These are phyloP conservation scores for Vulpes ferrilata DNA, from an alignment of 2,113 vertebrate species.

Conservation along the genomic window DNA sequence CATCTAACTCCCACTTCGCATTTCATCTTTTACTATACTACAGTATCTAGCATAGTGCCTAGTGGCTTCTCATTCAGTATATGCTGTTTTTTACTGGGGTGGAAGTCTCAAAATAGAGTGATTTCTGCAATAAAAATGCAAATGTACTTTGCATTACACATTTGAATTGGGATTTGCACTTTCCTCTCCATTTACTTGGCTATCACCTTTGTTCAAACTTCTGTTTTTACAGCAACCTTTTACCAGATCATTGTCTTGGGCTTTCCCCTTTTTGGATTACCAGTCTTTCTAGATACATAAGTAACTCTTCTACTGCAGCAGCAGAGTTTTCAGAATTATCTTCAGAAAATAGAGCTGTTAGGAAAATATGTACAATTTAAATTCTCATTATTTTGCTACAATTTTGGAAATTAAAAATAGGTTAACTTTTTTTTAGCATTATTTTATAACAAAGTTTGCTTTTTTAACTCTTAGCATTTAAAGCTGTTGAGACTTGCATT, in stretches of 20 bases:
- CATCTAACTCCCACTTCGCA: not conserved
- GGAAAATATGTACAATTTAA: not conserved
- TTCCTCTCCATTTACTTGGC: not conserved
- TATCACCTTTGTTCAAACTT: not conserved
- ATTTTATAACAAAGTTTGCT: not conserved
- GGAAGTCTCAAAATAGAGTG: not conserved
- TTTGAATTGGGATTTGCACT: not conserved
- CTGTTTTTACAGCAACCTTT: not conserved
- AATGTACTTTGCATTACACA: not conserved
- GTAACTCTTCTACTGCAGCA: not conserved
- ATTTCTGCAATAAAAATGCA: not conserved
- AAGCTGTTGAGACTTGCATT: slow-evolving; percentile 18
- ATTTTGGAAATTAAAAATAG: slow-evolving; percentile 18
- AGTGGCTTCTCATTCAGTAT: not conserved
- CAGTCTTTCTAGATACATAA: not conserved
- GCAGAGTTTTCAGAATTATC: not conserved
- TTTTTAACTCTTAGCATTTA: not conserved
- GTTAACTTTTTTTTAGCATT: not conserved
- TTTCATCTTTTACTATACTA: not conserved
- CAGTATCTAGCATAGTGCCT: not conserved
- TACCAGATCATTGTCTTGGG: not conserved
- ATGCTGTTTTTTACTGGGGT: not conserved
- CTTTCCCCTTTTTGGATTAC: not conserved
- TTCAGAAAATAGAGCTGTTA: not conserved
- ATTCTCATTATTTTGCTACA: not conserved